These are phyloP conservation scores for Mylabris phalerata DNA, from an alignment of 1,140 invertebrate genomes.

Conservation along the genomic window DNA sequence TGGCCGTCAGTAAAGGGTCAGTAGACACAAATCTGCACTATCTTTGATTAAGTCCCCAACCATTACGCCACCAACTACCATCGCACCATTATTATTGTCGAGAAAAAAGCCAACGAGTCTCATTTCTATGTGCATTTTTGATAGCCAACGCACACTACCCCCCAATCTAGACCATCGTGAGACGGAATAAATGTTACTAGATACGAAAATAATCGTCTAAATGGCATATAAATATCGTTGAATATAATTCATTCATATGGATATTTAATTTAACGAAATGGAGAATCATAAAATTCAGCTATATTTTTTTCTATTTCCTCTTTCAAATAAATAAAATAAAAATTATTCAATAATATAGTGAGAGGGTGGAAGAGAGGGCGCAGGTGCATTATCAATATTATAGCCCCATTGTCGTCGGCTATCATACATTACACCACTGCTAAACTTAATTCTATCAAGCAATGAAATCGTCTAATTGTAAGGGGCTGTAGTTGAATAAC, in stretches of 20 bases:
- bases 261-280: neutral
- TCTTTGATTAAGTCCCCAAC: conserved; percentile 21
- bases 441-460: too few species aligned
- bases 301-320: neutral
- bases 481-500: too few species aligned
- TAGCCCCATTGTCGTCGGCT: too few species aligned
- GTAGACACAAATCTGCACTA: conserved; percentile 25
- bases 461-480: too few species aligned
- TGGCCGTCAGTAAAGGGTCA: conserved; percentile 16
- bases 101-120: neutral
- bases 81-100: neutral
- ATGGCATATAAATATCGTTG: neutral
- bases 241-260: neutral
- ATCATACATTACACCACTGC: too few species aligned
- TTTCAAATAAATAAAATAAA: neutral
- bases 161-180: neutral
- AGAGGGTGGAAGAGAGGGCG: too few species aligned
- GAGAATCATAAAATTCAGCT: neutral
- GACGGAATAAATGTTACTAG: neutral
- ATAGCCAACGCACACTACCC: neutral
- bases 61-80: conserved; percentile 15
- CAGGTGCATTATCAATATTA: too few species aligned
- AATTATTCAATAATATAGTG: too few species aligned
- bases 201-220: neutral
- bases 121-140: conserved; percentile 27